Evolutionary conservation across 2,888 invertebrate genomes (phyloP), one percentile per base, ranked within the genome.

Genomic region (Thera obeliscata): DNA sequence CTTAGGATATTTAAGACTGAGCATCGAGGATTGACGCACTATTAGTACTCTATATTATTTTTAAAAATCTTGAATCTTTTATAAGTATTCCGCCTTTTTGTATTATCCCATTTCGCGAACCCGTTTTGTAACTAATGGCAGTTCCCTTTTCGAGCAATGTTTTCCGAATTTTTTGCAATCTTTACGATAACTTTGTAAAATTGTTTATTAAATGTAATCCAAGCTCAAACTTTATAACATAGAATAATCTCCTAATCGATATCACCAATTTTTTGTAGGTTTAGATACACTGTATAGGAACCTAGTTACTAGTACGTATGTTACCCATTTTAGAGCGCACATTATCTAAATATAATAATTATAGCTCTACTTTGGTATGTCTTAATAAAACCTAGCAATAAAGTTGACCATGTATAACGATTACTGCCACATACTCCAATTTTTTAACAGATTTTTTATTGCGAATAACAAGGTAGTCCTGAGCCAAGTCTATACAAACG

Each of bases 381-480:
- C 22, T 56, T 71, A 70, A 63, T 59, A 56, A 66, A 61, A 66
- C 43, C 66, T 78, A 81, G 82, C 76, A 78, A 81, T 84, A 84
- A 79, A 73, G 66, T 76, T 73, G 78, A 81, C 80, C 76, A 83
- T 73, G 81, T 70, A 76, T 73, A 83, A 86, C 84, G 79, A 79
- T 83, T 83, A 90, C 91, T 91, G 91, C 90, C 90, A 89, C 81
- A 78, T 84, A 85, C 80, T 89, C 88, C 88, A 91, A 88, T 89
- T 90, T 72, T 52, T 88, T 84, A 87, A 76, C 81, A 76, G 78
- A 73, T 74, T 78, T 87, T 87, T 86, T 85, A 87, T 83, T 78
- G 81, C 80, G 65, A 72, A 66, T 79, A 76, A 72, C 72, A 70
- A 52, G 43, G 61, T 55, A 61, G 9, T 41, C 22, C 9, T 49